These are phyloP conservation scores for Lutjanus argentimaculatus DNA, from an alignment of 2,797 vertebrate species.

Conservation along the genomic window DNA sequence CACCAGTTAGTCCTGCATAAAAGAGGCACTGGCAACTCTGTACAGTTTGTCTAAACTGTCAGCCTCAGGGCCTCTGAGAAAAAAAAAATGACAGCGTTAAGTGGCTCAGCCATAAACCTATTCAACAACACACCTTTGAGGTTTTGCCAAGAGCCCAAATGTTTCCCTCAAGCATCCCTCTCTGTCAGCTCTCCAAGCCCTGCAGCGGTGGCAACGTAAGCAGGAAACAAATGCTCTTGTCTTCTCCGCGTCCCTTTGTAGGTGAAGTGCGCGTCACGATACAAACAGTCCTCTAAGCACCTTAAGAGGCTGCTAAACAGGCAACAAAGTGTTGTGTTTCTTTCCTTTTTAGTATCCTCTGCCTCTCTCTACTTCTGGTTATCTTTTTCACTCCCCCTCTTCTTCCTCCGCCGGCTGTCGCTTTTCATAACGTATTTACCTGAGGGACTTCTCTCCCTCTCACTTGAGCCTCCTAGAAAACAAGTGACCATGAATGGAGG, in stretches of 20 bases:
- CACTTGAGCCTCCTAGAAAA: constrained; percentile 5
- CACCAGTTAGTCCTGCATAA: neutral
- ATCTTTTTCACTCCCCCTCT: neutral
- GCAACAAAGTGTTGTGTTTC: neutral
- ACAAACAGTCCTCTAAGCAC: constrained; percentile 8
- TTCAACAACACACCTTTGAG: constrained; percentile 34
- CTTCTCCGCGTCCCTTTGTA: neutral
- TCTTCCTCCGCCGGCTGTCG: neutral
- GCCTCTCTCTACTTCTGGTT: neutral
- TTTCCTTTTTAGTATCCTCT: neutral
- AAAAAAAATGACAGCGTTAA: neutral
- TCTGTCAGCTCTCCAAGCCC: constrained; percentile 9
- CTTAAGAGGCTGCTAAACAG: constrained; percentile 20
- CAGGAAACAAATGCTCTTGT: constrained; percentile 14
- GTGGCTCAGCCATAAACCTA: constrained; percentile 32
- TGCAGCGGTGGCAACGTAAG: neutral
- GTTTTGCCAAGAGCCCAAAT: constrained; percentile 17
- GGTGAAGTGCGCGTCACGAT: neutral
- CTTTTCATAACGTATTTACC: neutral
- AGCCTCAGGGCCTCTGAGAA: neutral
- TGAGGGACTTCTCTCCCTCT: neutral
- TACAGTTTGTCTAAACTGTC: neutral
- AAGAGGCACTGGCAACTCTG: accelerated
- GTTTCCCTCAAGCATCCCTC: constrained; percentile 34
- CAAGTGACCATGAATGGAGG: neutral